Evolutionary conservation across 2,113 vertebrate species (phyloP).

Genomic region (Agapornis roseicollis): DNA sequence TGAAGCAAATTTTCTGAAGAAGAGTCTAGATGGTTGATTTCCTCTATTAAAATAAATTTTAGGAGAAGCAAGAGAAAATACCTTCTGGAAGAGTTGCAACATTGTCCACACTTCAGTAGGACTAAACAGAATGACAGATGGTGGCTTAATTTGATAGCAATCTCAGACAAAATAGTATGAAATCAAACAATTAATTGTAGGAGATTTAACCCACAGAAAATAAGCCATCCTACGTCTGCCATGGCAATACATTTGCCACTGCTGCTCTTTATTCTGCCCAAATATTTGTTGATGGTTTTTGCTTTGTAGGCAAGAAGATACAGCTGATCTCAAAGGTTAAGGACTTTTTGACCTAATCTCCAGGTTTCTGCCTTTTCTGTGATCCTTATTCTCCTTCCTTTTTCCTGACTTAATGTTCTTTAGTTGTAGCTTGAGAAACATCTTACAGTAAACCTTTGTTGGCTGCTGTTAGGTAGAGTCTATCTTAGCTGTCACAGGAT

Average conservation of each 20-base stretch:
- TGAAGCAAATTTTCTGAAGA: background rate
- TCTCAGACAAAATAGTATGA: slow-evolving; percentile 40
- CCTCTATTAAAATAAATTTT: background rate
- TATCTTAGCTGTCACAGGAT: background rate
- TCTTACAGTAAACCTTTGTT: background rate
- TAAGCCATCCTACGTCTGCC: background rate
- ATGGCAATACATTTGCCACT: slow-evolving; percentile 7
- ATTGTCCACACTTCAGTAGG: background rate
- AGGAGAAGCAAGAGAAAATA: background rate
- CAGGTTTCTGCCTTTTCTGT: background rate
- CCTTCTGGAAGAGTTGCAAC: background rate
- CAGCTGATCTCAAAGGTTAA: background rate
- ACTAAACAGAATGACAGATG: slow-evolving; percentile 10
- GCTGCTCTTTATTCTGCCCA: background rate
- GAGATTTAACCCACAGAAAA: slow-evolving; percentile 31
- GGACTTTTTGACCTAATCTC: background rate
- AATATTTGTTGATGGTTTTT: background rate
- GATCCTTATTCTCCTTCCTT: background rate
- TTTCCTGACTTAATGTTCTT: background rate
- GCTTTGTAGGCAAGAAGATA: background rate
- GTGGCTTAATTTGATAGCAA: slow-evolving; percentile 19
- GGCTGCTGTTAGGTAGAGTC: background rate
- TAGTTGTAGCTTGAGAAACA: background rate
- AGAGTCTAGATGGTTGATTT: background rate
- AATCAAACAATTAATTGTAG: slow-evolving; percentile 37